Percentiles rank a stretch among this genome's conserved stretches.
These are phyloP conservation scores for Podiceps cristatus DNA, from an alignment of 2,113 vertebrate species.

Conservation along the genomic window DNA sequence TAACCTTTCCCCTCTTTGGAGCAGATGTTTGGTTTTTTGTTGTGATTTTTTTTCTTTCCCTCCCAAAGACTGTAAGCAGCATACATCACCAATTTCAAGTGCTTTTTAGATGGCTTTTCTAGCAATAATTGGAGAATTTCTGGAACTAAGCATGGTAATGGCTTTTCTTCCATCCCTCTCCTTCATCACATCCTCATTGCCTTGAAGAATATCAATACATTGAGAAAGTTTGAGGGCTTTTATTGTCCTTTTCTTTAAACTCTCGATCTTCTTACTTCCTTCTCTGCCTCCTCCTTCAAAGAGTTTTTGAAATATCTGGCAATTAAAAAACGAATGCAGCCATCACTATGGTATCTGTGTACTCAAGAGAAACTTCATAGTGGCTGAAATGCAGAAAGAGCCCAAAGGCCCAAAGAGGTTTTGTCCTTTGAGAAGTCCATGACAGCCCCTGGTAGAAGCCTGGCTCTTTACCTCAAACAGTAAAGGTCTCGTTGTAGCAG, in stretches of 20 bases:
- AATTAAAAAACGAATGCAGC: neutral
- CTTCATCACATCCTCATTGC: neutral
- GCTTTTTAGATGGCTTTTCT: conserved; percentile 74
- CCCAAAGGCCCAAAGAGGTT: neutral
- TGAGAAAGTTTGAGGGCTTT: conserved; percentile 19
- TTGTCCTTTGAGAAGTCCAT: neutral
- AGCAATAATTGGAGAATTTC: conserved; percentile 75
- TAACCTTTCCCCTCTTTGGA: conserved; percentile 80
- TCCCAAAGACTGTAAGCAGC: conserved; percentile 68
- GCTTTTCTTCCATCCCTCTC: neutral
- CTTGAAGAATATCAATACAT: conserved; percentile 50
- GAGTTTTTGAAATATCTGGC: neutral
- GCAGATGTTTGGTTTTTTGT: conserved; percentile 65
- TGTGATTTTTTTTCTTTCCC: neutral
- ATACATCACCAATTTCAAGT: conserved; percentile 74
- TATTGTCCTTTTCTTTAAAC: neutral
- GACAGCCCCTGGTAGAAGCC: neutral
- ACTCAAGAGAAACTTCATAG: neutral
- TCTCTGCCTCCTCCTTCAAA: neutral
- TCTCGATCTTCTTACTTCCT: neutral
- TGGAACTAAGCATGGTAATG: conserved; percentile 59
- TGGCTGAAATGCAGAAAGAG: neutral
- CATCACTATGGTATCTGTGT: neutral
- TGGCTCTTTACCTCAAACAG: neutral
- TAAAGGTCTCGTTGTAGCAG: neutral